These are phyloP conservation scores for Xenotilapia leptura DNA, from an alignment of 2,113 vertebrate genomes.

Conservation along the genomic window DNA sequence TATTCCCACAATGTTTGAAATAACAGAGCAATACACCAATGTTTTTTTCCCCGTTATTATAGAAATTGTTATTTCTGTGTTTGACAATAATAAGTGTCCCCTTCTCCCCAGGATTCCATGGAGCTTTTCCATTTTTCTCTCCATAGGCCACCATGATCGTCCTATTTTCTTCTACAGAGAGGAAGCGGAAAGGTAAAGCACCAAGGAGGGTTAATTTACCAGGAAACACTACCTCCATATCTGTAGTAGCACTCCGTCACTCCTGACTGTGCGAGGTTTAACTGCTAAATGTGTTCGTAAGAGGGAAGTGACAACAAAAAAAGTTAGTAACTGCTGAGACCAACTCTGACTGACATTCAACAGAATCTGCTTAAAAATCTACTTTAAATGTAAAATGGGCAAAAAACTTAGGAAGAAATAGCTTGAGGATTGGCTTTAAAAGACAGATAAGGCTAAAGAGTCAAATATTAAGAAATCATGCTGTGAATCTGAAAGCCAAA, in stretches of 20 bases:
- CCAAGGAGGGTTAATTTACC: neutral
- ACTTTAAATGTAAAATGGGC: neutral
- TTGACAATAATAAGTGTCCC: slow-evolving; percentile 7
- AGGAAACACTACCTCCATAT: slow-evolving; percentile 32
- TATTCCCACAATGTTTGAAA: slow-evolving; percentile 9
- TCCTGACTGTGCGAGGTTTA: neutral
- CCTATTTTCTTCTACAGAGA: slow-evolving; percentile 16
- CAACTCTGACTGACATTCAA: neutral
- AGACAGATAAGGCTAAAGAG: neutral
- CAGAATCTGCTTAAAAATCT: neutral
- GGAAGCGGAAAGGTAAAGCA: slow-evolving; percentile 18
- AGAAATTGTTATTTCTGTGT: neutral
- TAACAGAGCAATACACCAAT: neutral
- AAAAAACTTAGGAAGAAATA: neutral
- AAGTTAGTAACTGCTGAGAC: neutral
- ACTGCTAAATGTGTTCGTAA: neutral
- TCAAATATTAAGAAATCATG: neutral
- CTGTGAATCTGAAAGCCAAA: neutral
- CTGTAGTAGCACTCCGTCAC: neutral
- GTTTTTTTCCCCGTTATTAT: neutral
- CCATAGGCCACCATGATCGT: neutral
- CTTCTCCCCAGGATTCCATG: slow-evolving; percentile 2
- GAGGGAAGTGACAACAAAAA: neutral
- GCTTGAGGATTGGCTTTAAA: neutral
- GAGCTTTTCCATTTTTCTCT: slow-evolving; percentile 27